Base-by-base conservation (phyloP, 2,113 vertebrate genomes). In the Myotis yumanensis region DNA sequence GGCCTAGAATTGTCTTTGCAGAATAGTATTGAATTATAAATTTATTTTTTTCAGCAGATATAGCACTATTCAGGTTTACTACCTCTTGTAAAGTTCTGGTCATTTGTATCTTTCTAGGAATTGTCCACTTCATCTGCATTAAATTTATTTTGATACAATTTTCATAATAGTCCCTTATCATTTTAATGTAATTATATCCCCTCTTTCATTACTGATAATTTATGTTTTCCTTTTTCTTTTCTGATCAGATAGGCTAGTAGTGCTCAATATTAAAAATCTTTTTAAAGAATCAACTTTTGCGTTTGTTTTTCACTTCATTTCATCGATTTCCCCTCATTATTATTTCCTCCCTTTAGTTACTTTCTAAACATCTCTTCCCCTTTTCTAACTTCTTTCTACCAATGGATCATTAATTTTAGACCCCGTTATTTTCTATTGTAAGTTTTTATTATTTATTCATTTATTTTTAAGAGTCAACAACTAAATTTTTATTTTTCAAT, bases 81-180 rank as follows among this genome's bases (percentile, higher is more conserved):
- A 69, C 30, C 66, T 95, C 59, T 73, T 85, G 9, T 84, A 30
- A 93, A 43, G 25, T 80, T 68, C 72, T 59, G 37, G 35, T 80
- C n/a, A 75, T 85, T 85, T 86, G 14, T 54, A 7, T 81, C 22
- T 76, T 92, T 82, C 32, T 18, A 77, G 28, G 22, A 92, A 95
- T 90, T 79, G 23, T 81, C 51, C 3, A 35, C 4, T 71, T 81
- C 18, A 46, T 51, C 11, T 64, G 4, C 66, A 37, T 89, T 76
- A 52, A 72, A 64, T 64, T 75, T 75, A 71, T 82, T 82, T 23
- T 35, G 22, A 66, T 71, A 48, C 10, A 16, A 81, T 91, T 84
- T 91, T 86, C 30, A 8, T 40, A 54, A 59, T 51, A 25, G 43
- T 28, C 23, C 32, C 20, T 89, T 66, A 69, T 75, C n/a, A 51